Evolutionary conservation across 2,797 vertebrate genomes (phyloP).

Genomic region (Serranus cabrilla): DNA sequence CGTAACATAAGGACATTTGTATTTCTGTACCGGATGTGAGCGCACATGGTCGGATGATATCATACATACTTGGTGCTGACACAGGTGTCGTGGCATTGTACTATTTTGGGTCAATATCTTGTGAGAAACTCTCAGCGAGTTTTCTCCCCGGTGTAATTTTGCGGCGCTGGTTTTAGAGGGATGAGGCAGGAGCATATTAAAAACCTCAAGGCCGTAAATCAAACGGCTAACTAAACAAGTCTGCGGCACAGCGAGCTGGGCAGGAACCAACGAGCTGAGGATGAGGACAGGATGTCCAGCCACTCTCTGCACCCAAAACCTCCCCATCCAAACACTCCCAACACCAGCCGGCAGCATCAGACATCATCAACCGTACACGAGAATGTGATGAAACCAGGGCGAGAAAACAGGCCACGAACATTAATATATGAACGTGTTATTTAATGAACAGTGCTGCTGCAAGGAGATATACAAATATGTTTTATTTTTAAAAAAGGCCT

Average conservation of each 20-base stretch:
- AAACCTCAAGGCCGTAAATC: conserved; percentile 79
- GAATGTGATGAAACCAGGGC: not conserved
- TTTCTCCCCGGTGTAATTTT: conserved; percentile 75
- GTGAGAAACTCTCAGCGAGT: conserved; percentile 69
- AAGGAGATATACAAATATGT: no score
- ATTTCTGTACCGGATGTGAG: conserved; percentile 10
- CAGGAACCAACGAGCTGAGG: conserved; percentile 61
- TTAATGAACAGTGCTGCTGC: not conserved
- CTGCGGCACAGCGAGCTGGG: conserved; percentile 60
- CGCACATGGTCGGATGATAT: conserved; percentile 33
- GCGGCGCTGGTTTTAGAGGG: conserved; percentile 70
- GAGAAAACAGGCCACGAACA: not conserved
- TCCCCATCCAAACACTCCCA: conserved; percentile 56
- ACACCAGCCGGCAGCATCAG: conserved; percentile 23
- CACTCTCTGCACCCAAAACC: conserved; percentile 65
- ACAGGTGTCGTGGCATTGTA: conserved; percentile 75
- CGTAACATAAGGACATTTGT: not conserved
- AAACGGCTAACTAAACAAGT: conserved; percentile 75
- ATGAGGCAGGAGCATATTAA: conserved; percentile 71
- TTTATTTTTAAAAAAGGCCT: no score
- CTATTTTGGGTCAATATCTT: conserved; percentile 77
- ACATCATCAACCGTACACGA: not conserved
- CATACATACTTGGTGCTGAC: conserved; percentile 56
- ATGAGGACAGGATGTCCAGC: conserved; percentile 69
- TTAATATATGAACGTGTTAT: not conserved